phyloP scores from a whole-genome alignment of 2,113 vertebrate species.

The Manacus vitellinus region DNA sequence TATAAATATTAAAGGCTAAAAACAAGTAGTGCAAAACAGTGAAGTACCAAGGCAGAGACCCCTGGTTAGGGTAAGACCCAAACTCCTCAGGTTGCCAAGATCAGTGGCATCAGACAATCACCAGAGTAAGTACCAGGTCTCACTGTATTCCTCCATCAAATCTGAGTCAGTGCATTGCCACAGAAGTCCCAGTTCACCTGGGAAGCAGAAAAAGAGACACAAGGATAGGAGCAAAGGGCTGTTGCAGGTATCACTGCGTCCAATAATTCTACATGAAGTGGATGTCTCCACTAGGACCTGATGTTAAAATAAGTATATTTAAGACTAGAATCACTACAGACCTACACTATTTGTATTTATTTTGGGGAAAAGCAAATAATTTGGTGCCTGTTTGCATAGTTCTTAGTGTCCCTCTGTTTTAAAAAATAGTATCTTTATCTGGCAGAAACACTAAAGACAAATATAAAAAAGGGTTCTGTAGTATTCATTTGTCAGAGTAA shows the following conservation, averaged over 20 bases:
- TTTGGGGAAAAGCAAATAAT: not conserved
- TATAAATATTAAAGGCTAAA: not conserved
- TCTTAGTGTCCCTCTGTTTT: not conserved
- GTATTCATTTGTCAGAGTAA: not conserved
- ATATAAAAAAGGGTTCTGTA: not conserved
- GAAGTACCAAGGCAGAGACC: not conserved
- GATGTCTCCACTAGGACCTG: not conserved
- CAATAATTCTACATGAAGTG: fast-evolving
- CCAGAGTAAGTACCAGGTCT: not conserved
- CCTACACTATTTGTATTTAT: not conserved
- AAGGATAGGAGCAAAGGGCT: not conserved
- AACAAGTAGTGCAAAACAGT: not conserved
- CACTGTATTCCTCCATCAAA: too few species aligned
- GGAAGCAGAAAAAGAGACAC: not conserved
- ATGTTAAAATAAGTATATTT: not conserved
- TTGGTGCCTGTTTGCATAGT: not conserved
- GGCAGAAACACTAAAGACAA: not conserved
- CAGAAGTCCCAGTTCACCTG: not conserved
- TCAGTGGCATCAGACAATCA: too few species aligned
- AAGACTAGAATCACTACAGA: not conserved
- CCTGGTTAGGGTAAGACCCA: not conserved
- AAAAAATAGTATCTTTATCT: not conserved
- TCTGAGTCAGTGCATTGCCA: not conserved
- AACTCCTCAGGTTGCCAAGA: not conserved
- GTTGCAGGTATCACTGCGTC: not conserved